These are phyloP conservation scores for Siphamia tubifer DNA, from an alignment of 2,113 vertebrate genomes.

Conservation along the genomic window DNA sequence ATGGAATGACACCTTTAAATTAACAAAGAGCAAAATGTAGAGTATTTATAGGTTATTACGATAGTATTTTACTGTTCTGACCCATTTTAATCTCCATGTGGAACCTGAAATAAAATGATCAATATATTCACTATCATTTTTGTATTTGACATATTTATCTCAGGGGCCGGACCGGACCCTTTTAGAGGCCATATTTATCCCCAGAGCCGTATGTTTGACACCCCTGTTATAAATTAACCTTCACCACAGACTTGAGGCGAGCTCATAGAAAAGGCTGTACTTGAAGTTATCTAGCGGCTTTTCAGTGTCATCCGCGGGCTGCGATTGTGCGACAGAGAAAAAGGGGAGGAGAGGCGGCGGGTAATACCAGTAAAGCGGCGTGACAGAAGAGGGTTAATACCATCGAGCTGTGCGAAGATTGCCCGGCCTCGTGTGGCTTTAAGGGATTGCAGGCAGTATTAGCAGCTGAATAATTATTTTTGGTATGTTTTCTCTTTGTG, in stretches of 20 bases:
- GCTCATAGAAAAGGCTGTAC: constrained; percentile 25
- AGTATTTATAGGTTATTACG: too few species aligned
- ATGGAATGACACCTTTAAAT: too few species aligned
- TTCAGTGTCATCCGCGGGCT: constrained; percentile 43
- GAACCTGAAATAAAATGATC: too few species aligned
- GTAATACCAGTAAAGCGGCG: constrained; percentile 47
- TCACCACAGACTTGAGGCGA: constrained; percentile 12
- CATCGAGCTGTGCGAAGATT: constrained; percentile 42
- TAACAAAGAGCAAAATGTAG: too few species aligned
- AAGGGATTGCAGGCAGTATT: constrained; percentile 62
- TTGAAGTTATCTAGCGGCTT: constrained; percentile 49
- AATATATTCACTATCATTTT: too few species aligned
- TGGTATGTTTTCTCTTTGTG: constrained; percentile 46
- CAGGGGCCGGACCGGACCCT: too few species aligned
- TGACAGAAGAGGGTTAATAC: constrained; percentile 59
- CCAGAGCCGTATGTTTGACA: too few species aligned
- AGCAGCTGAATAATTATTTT: constrained; percentile 68
- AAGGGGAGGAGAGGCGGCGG: constrained; percentile 22
- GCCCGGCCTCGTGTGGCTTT: constrained; percentile 50
- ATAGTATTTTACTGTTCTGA: too few species aligned
- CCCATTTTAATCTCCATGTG: too few species aligned
- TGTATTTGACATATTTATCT: too few species aligned
- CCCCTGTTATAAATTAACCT: too few species aligned
- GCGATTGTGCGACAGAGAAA: constrained; percentile 39
- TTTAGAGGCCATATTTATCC: too few species aligned